These are phyloP conservation scores for Furcifer pardalis DNA, from an alignment of 2,797 vertebrate species.

Conservation along the genomic window DNA sequence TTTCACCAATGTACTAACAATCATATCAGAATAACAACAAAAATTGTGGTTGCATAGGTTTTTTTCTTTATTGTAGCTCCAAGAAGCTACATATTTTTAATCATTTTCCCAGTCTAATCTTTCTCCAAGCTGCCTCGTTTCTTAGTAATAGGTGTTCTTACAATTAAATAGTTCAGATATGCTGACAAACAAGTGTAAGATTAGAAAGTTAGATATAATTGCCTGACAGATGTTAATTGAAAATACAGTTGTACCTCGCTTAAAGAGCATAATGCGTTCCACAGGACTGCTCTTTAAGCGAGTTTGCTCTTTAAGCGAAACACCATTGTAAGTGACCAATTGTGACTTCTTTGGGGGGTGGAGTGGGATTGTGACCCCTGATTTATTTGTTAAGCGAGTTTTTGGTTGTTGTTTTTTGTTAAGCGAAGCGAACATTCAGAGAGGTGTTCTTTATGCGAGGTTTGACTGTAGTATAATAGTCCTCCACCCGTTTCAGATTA, in stretches of 20 bases:
- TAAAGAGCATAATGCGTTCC: too few species aligned
- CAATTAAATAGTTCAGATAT: slow-evolving; percentile 18
- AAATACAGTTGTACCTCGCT: too few species aligned
- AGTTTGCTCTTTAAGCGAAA: too few species aligned
- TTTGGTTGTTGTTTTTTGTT: too few species aligned
- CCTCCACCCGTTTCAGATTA: slow-evolving; percentile 44
- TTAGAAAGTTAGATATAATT: slow-evolving; percentile 35
- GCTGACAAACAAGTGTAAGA: slow-evolving; percentile 38
- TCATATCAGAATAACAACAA: neutral
- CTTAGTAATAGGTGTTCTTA: slow-evolving; percentile 12
- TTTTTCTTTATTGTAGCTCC: slow-evolving; percentile 26
- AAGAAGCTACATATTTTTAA: neutral
- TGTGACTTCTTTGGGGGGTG: too few species aligned
- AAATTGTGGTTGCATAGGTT: slow-evolving; percentile 6
- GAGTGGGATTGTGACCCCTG: too few species aligned
- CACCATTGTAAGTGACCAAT: too few species aligned
- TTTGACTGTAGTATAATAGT: slow-evolving; percentile 52
- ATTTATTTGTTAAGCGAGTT: too few species aligned
- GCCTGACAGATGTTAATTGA: slow-evolving; percentile 49
- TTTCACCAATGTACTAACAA: neutral
- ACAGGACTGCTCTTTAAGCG: too few species aligned
- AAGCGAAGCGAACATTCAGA: too few species aligned
- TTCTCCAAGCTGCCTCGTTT: slow-evolving; percentile 36
- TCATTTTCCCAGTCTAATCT: slow-evolving; percentile 3
- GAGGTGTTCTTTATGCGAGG: too few species aligned